These are phyloP conservation scores for Halictus rubicundus DNA, from an alignment of 1,140 invertebrate genomes.

Conservation along the genomic window DNA sequence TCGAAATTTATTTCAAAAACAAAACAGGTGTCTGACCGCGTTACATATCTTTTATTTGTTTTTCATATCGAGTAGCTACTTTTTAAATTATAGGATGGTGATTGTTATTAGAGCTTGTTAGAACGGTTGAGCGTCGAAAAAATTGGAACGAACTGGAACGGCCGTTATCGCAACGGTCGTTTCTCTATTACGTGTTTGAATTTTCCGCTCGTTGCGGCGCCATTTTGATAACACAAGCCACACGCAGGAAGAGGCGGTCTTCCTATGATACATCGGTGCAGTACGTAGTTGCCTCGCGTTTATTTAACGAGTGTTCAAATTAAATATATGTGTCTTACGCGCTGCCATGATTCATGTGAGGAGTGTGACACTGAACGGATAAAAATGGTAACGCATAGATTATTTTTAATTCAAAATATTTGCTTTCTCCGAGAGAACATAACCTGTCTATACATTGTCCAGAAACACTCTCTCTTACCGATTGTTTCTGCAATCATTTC, in stretches of 20 bases:
- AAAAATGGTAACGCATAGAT: slow-evolving; percentile 7
- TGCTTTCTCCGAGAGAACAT: not conserved
- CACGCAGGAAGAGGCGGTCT: not conserved
- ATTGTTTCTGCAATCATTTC: not conserved
- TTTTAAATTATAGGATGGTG: not conserved
- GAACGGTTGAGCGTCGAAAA: not conserved
- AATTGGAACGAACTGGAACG: not conserved
- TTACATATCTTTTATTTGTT: not conserved
- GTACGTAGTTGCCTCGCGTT: too few relatives aligned
- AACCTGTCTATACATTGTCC: not conserved
- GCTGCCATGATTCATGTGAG: not conserved
- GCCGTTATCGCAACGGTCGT: not conserved
- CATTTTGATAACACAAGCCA: slow-evolving; percentile 9
- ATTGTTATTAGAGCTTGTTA: not conserved
- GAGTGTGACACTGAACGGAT: not conserved
- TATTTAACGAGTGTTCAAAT: not conserved
- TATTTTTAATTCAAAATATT: not conserved
- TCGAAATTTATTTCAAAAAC: not conserved
- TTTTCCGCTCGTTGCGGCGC: slow-evolving; percentile 1
- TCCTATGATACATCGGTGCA: too few relatives aligned
- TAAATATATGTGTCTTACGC: not conserved
- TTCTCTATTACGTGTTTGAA: not conserved
- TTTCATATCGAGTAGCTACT: not conserved
- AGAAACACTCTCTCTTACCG: not conserved
- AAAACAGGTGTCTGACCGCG: not conserved